Evolutionary conservation across 2,888 invertebrate species (phyloP), one percentile per base, ranked within the genome.

Genomic region (Harmothoe impar): DNA sequence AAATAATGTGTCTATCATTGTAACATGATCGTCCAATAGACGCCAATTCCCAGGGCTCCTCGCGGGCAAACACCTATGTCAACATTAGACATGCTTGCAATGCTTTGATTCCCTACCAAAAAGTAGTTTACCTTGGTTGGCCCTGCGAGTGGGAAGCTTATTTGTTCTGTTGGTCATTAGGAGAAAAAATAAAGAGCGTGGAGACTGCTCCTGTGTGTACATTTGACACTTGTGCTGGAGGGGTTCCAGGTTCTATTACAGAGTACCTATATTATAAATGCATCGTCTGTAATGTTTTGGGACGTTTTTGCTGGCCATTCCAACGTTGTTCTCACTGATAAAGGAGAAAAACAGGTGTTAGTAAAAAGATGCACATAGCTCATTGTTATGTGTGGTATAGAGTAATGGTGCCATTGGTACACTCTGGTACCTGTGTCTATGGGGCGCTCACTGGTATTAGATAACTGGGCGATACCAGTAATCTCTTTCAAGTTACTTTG

Each of bases 121-220:
- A 72, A 72, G 31, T 62, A 43, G 62, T 62, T 62, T 62, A 62
- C 62, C 62, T 62, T 62, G 72, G 72, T 62, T 25, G 29, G 72
- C 25, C 72, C 20, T 17, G 72, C 72, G 5, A 25, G 15, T 15
- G 72, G 25, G 17, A 72, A 25, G 72, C 31, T n/a, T 72, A 72
- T 72, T 72, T 72, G 31, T 29, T 25, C 29, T 72, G 1, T n/a
- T 29, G 72, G 72, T 72, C 29, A 72, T 72, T 72, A 31, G 72
- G n/a, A 72, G 15, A 25, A 72, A 72, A 72, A 72, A 72, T 72
- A 72, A 72, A 72, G 72, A 72, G 72, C 31, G 23, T 62, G 62
- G 62, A 1, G 3, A 3, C 72, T 72, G 29, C n/a, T 72, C 0
- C 15, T n/a, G 62, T n/a, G n/a, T 62, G 62, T 62, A 20, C 20